Percentiles rank a stretch among this genome's conserved stretches.
phyloP scores from a whole-genome alignment of 2,797 vertebrate genomes.

The Myripristis murdjan region DNA sequence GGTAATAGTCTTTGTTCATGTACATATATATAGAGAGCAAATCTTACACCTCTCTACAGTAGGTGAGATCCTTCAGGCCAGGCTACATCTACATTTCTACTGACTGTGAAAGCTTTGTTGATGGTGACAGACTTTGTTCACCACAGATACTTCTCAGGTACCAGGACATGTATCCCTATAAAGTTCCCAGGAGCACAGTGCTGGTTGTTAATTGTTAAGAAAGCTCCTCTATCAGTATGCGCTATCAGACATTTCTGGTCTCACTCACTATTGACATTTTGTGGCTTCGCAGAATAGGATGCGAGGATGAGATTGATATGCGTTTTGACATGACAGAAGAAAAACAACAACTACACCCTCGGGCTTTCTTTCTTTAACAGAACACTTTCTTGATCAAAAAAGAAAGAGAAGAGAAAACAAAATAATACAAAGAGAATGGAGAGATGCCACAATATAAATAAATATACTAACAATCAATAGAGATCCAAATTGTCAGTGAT shows the following conservation, averaged over 20 bases:
- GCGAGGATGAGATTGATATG: neutral
- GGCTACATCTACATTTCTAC: too few species aligned
- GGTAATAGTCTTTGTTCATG: too few species aligned
- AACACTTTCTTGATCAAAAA: constrained; percentile 18
- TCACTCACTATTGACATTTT: constrained; percentile 28
- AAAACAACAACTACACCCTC: constrained; percentile 33
- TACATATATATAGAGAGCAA: too few species aligned
- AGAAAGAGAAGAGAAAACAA: neutral
- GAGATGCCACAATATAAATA: constrained; percentile 7
- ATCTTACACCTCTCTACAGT: too few species aligned
- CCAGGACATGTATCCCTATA: constrained; percentile 15
- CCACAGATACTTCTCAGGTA: constrained; percentile 16
- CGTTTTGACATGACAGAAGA: constrained; percentile 24
- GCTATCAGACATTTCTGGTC: constrained; percentile 19
- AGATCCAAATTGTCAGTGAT: constrained; percentile 26
- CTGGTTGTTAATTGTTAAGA: constrained; percentile 30
- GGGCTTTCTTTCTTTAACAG: constrained; percentile 19
- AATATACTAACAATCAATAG: constrained; percentile 16
- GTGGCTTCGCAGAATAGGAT: constrained; percentile 17
- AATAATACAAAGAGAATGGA: neutral
- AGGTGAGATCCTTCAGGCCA: too few species aligned
- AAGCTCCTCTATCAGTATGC: neutral
- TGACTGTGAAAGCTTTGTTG: too few species aligned
- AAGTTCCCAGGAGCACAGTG: constrained; percentile 19
- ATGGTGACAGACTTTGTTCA: too few species aligned